A percentile compares a stretch with the other conserved stretches of the same genome.
Conservation (phyloP, 2,797 vertebrate genomes). For the Betta splendens region DNA sequence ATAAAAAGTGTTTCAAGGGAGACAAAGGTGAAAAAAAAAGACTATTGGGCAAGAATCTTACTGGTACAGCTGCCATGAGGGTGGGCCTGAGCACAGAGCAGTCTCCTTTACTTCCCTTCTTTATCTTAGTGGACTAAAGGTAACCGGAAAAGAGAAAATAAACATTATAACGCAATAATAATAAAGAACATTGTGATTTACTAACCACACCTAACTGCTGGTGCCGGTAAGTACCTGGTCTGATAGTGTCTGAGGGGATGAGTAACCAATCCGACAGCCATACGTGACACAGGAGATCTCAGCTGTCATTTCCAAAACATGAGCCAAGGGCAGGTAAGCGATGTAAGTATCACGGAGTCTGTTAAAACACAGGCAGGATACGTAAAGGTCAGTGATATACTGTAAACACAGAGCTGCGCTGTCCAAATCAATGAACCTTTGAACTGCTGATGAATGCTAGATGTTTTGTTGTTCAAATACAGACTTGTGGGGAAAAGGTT, state of each 20-base stretch:
- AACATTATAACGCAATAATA: not conserved
- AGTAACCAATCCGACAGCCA: conserved; percentile 96
- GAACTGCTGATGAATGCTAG: rapidly evolving
- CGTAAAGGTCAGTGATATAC: not conserved
- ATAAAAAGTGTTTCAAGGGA: not conserved
- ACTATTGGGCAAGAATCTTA: conserved; percentile 59
- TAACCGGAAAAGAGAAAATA: conserved; percentile 21
- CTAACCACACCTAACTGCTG: not conserved
- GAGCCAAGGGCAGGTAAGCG: conserved; percentile 95
- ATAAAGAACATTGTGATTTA: not conserved
- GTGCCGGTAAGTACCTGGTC: conserved; percentile 88
- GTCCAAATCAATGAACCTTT: not conserved
- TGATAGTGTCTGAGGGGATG: conserved; percentile 94
- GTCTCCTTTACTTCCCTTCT: conserved; percentile 97
- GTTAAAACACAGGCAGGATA: conserved; percentile 23
- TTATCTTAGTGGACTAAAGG: conserved; percentile 95
- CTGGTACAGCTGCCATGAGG: conserved; percentile 96
- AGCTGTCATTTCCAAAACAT: conserved; percentile 96
- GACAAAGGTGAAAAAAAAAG: not conserved
- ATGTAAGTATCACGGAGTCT: conserved; percentile 96
- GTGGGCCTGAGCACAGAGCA: conserved; percentile 90
- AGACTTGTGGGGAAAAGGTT: not conserved
- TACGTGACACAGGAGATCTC: conserved; percentile 97
- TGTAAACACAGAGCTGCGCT: not conserved
- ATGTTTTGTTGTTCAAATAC: not conserved